Percentiles rank a stretch among this genome's conserved stretches.
Evolutionary conservation across 2,888 invertebrate species (phyloP).

Genomic region (Ephialtes manifestator): DNA sequence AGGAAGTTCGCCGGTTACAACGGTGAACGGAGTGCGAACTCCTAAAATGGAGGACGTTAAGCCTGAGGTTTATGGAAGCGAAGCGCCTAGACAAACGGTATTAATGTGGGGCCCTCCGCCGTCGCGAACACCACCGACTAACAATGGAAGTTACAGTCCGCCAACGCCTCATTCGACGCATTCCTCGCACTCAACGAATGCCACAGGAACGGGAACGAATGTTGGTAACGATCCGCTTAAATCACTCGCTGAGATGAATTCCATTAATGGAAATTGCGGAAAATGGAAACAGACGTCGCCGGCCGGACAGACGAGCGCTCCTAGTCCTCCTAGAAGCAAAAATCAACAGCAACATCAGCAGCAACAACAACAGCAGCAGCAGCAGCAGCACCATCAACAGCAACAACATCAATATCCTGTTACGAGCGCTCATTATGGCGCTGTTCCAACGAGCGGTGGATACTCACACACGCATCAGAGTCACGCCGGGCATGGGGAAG

Average conservation of each 20-base stretch:
- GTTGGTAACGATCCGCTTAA: slow-evolving; percentile 85
- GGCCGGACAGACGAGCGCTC: slow-evolving; percentile 76
- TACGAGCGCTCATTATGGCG: neutral
- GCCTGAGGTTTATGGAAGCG: slow-evolving; percentile 86
- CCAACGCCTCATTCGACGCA: slow-evolving; percentile 83
- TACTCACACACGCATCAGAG: slow-evolving; percentile 82
- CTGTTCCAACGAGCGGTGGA: slow-evolving; percentile 78
- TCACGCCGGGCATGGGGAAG: slow-evolving; percentile 84
- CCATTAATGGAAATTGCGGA: slow-evolving; percentile 85
- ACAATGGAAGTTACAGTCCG: slow-evolving; percentile 84
- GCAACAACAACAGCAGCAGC: slow-evolving; percentile 80
- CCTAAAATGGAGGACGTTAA: slow-evolving; percentile 89
- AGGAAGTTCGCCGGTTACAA: slow-evolving; percentile 89
- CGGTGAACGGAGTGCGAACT: slow-evolving; percentile 87
- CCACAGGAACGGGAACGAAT: slow-evolving; percentile 56
- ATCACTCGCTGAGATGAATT: slow-evolving; percentile 87
- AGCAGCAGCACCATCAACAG: slow-evolving; percentile 74
- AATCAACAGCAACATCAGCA: slow-evolving; percentile 81
- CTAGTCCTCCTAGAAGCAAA: slow-evolving; percentile 83
- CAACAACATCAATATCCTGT: slow-evolving; percentile 78
- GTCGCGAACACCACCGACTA: slow-evolving; percentile 82
- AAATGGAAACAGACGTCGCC: slow-evolving; percentile 86
- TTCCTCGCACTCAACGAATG: slow-evolving; percentile 80
- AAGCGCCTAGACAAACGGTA: slow-evolving; percentile 94
- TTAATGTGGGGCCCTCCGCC: slow-evolving; percentile 94